Base-by-base conservation (phyloP, 2,797 vertebrate species). In the Zalophus californianus region DNA sequence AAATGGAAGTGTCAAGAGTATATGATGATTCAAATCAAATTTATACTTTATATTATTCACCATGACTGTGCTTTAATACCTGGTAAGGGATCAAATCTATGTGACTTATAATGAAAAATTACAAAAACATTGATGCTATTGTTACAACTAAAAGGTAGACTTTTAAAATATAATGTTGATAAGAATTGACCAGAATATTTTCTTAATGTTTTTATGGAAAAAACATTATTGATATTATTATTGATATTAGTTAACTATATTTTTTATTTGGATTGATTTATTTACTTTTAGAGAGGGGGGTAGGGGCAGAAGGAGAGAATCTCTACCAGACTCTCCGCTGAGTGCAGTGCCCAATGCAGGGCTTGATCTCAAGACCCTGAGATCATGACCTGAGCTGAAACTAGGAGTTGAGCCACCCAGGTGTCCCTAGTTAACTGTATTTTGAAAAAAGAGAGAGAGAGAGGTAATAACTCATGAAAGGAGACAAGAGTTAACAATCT, bases 21-120 rank as follows among this genome's bases (percentile, higher is more conserved):
- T 58, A n/a, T 41, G 18, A 88, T 86, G 20, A 85, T 91, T 70
- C 3, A 79, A 44, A 84, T 89, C 1, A 94, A 91, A 85, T 62
- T 44, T 60, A 73, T 29, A 85, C 7, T 38, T 58, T 35, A 54
- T 60, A 70, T 21, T 54, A 58, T 58, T 80, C 29, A 79, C 20
- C 25, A 54, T 38, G 12, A 75, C 18, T 88, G 80, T 80, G 21
- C 6, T 27, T 90, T 90, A 78, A 32, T 64, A 44, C 48, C 23
- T 72, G 64, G 2, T 64, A 68, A 96, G 13, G 38, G 38, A 68
- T 93, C 20, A 96, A 96, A 92, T 66, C 16, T 62, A 32, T n/a
- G 82, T 79, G 62, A 56, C 1, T 48, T n/a, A 87, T 52, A 80
- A 82, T n/a, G 23, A 91, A 77, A 95, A 86, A 79, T 68, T 73